Evolutionary conservation across 1,140 invertebrate species (phyloP), one percentile per base, ranked within the genome.

Genomic region (Acromyrmex heyeri): DNA sequence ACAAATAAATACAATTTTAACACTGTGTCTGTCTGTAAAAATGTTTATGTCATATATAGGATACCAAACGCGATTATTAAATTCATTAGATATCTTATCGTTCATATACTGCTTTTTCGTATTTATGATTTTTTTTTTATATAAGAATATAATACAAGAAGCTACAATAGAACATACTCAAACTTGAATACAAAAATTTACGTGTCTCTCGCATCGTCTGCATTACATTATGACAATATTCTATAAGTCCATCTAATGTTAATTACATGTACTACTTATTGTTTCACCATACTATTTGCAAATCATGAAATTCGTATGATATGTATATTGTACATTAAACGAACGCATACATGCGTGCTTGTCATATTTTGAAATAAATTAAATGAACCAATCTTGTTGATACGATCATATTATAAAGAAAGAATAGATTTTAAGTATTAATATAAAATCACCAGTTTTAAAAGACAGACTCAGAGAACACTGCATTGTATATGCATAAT

Each of bases 1-100:
- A 82, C 53, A 30, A 53, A 8, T 86, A 88, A 72, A 86, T 88
- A 86, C 67, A 81, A 57, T 24, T 73, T 69, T 62, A 38, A 21
- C 72, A 59, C 50, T 59, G 64, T 44, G 8, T 44, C 7, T 44
- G 38, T 34, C 18, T 67, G n/a, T 82, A 77, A 83, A 83, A 53
- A 69, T 50, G 18, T 77, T 59, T 65, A 65, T 61, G 34, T 12
- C 61, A 59, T 76, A 82, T 67, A 18, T 14, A 34, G 76, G 64
- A 83, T 89, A 70, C 48, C 75, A 83, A 69, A 75, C 24, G 72
- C 48, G 18, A 64, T 48, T 77, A 27, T 85, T 50, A 76, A 75
- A 55, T 65, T 77, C 61, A 77, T 85, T 64, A 55, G 21, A 64
- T 24, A 55, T 76, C 57, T 85, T 77, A 77, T 64, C 14, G 21